Evolutionary conservation across 2,797 vertebrate genomes (phyloP).

Genomic region (Pelobates cultripes): DNA sequence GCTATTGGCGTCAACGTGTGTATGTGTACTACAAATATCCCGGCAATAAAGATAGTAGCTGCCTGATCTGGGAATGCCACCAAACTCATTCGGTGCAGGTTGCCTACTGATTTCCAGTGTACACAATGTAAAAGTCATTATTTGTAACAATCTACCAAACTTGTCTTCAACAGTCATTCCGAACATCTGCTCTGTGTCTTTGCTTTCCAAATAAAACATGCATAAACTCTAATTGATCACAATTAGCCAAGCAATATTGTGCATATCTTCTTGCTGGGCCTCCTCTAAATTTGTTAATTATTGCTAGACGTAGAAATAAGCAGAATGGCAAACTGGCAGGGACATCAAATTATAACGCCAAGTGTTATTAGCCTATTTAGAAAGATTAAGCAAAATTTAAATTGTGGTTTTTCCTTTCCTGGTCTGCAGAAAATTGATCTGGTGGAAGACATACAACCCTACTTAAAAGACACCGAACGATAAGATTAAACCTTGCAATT

Average conservation of each 20-base stretch:
- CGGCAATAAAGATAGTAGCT: slow-evolving; percentile 13
- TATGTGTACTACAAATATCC: background rate
- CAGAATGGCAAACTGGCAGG: background rate
- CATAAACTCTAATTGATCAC: background rate
- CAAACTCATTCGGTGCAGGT: background rate
- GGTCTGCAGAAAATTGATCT: slow-evolving; percentile 22
- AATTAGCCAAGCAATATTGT: background rate
- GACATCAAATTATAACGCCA: background rate
- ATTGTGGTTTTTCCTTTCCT: slow-evolving; percentile 2
- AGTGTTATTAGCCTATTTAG: background rate
- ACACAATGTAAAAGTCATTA: background rate
- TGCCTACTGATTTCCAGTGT: background rate
- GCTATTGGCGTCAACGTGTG: slow-evolving; percentile 28
- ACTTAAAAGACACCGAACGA: slow-evolving; percentile 45
- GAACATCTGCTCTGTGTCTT: background rate
- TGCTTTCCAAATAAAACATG: slow-evolving; percentile 9
- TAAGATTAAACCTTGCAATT: slow-evolving; percentile 45
- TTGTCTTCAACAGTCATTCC: background rate
- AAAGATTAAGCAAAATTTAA: background rate
- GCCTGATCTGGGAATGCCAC: background rate
- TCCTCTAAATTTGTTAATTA: background rate
- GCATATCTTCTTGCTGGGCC: background rate
- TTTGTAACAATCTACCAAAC: background rate
- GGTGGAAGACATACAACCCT: slow-evolving; percentile 15
- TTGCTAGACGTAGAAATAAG: background rate